These are phyloP conservation scores for Philereme vetulata DNA, from an alignment of 2,888 invertebrate species.

Conservation along the genomic window DNA sequence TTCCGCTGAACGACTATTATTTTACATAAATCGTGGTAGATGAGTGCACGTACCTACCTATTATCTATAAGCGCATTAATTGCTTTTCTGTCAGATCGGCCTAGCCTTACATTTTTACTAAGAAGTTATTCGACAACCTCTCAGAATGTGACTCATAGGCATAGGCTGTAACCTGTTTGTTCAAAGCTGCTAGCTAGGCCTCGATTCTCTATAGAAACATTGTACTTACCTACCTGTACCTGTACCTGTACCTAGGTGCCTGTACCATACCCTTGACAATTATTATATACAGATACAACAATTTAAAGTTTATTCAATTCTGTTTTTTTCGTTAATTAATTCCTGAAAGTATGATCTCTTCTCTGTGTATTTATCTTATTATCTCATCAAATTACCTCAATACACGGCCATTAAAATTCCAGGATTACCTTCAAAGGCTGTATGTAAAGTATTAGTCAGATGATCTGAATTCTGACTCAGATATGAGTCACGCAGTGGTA, in stretches of 20 bases:
- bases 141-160: constrained; percentile 30
- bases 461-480: constrained; percentile 63
- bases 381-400: constrained; percentile 1
- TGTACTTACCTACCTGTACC: constrained; percentile 3
- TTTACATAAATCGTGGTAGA: constrained; percentile 39
- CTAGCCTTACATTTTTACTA: constrained; percentile 23
- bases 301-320: too few species aligned
- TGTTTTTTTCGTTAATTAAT: too few species aligned
- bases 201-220: constrained; percentile 6
- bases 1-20: constrained; percentile 57
- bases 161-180: constrained; percentile 30
- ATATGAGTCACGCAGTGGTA: constrained; percentile 67
- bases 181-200: constrained; percentile 14
- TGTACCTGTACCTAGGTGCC: too few species aligned
- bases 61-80: constrained; percentile 25
- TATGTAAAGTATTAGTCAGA: constrained; percentile 49
- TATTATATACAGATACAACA: too few species aligned
- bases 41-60: constrained; percentile 6
- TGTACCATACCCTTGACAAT: neutral
- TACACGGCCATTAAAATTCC: constrained; percentile 23
- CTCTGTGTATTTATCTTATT: too few species aligned
- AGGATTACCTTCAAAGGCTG: constrained; percentile 30
- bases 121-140: constrained; percentile 22
- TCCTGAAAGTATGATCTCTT: too few species aligned
- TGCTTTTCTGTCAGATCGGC: constrained; percentile 21